Conservation (phyloP, 2,113 vertebrate genomes). For the Chelonoidis abingdonii region DNA sequence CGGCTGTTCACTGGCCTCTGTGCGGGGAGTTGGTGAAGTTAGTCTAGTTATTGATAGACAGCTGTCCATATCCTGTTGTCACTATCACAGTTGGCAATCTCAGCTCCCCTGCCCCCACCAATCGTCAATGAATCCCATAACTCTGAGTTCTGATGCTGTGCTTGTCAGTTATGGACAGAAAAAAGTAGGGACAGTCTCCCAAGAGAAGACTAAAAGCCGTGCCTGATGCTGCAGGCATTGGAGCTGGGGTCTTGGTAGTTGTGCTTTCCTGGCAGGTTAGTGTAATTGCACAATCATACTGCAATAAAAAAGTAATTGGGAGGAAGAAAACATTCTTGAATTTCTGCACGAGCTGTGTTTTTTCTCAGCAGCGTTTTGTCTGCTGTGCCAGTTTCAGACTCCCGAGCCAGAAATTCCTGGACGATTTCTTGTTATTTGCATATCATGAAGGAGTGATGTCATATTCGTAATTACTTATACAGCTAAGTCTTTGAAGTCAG, state of each 20-base stretch:
- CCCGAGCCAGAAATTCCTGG: neutral
- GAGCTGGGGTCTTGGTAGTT: neutral
- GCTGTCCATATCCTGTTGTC: neutral
- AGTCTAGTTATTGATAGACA: neutral
- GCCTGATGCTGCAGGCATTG: neutral
- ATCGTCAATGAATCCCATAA: neutral
- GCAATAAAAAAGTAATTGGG: neutral
- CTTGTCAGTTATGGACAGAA: neutral
- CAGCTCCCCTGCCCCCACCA: neutral
- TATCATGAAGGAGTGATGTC: neutral
- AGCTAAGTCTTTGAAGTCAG: rapidly evolving
- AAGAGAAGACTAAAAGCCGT: neutral
- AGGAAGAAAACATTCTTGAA: neutral
- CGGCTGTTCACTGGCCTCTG: neutral
- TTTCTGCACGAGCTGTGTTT: neutral
- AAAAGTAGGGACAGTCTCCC: neutral
- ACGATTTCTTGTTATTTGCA: rapidly evolving
- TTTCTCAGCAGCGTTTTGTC: neutral
- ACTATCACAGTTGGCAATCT: neutral
- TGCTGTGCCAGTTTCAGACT: neutral
- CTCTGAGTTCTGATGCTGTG: neutral
- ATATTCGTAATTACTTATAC: neutral
- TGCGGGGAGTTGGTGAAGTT: neutral
- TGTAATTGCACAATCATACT: neutral
- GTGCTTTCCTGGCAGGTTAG: neutral